These are phyloP conservation scores for Peromyscus californicus DNA, from an alignment of 2,113 vertebrate genomes.

Conservation along the genomic window DNA sequence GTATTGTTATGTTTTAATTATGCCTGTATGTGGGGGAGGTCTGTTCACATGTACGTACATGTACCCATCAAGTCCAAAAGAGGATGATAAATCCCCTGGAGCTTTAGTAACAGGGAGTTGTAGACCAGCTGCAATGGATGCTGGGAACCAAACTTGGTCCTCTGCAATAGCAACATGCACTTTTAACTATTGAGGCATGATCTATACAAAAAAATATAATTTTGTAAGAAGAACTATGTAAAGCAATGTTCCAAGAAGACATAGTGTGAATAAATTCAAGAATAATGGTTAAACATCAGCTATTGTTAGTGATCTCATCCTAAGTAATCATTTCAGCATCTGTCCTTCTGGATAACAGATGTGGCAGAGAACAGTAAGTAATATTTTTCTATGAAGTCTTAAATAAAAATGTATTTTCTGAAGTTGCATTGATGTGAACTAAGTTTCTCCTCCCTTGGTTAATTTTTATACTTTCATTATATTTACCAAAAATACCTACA, in stretches of 20 bases:
- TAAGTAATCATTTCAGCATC: not conserved
- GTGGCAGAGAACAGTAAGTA: not conserved
- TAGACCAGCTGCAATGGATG: not conserved
- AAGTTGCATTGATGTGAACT: not conserved
- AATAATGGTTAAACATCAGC: not conserved
- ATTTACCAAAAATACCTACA: not conserved
- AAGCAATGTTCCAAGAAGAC: not conserved
- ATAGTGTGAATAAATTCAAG: not conserved
- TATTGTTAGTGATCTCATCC: not conserved
- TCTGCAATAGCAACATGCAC: not conserved
- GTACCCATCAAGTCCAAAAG: not conserved
- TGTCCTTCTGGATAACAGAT: not conserved
- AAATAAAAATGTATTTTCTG: not conserved
- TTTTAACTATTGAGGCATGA: not conserved
- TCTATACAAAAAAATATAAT: not conserved
- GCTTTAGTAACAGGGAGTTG: not conserved
- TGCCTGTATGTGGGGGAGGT: not conserved
- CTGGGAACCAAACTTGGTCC: not conserved
- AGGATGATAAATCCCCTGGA: not conserved
- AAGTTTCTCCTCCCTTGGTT: not conserved
- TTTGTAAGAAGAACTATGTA: not conserved
- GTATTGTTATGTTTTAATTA: too few species aligned
- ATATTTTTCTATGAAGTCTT: not conserved
- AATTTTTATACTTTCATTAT: not conserved
- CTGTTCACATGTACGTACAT: not conserved